These are phyloP conservation scores for Nothura maculosa DNA, from an alignment of 2,797 vertebrate genomes.

Conservation along the genomic window DNA sequence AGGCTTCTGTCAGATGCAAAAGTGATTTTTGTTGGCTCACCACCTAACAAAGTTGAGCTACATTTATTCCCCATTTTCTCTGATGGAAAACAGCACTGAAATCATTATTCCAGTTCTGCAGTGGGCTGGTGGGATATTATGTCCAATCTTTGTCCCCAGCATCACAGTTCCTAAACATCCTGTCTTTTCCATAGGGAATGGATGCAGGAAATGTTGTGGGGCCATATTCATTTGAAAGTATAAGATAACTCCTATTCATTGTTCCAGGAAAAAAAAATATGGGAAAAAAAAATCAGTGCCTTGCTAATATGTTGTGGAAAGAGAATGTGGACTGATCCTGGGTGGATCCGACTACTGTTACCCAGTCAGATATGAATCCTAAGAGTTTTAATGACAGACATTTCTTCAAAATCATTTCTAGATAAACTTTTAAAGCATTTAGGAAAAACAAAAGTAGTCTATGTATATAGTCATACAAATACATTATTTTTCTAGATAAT, in stretches of 20 bases:
- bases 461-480: not conserved
- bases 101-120: constrained; percentile 27
- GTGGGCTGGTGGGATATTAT: constrained; percentile 17
- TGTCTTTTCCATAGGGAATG: constrained; percentile 53
- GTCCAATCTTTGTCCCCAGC: constrained; percentile 52
- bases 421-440: not conserved
- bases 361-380: not conserved
- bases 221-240: constrained; percentile 24
- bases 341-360: not conserved
- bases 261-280: not conserved
- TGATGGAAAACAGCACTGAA: constrained; percentile 45
- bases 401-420: not conserved
- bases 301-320: not conserved
- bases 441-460: not conserved
- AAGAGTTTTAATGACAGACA: not conserved
- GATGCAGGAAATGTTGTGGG: constrained; percentile 68
- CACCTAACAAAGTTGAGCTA: not conserved
- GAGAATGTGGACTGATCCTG: not conserved
- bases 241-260: constrained; percentile 64
- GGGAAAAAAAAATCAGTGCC: not conserved
- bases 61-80: constrained; percentile 34
- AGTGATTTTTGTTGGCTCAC: constrained; percentile 18
- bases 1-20: not conserved
- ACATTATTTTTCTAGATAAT: not conserved
- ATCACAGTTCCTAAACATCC: constrained; percentile 60